Evolutionary conservation across 2,797 vertebrate species (phyloP).

Genomic region (Nyctibius grandis): DNA sequence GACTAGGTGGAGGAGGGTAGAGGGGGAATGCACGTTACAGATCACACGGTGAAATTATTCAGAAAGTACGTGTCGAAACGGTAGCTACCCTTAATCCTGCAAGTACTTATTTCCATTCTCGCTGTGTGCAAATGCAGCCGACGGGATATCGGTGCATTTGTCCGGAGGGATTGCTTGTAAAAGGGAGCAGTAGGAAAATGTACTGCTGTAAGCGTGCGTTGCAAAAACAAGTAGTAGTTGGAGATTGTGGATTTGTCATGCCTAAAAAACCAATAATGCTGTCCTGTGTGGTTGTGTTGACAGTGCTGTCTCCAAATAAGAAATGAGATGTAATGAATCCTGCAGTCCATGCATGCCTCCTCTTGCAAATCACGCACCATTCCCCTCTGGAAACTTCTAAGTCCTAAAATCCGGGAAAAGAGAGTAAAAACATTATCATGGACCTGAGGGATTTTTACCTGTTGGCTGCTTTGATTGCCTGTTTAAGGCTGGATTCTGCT

Average conservation of each 20-base stretch:
- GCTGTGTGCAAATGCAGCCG: conserved; percentile 40
- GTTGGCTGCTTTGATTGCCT: conserved; percentile 93
- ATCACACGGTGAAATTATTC: conserved; percentile 54
- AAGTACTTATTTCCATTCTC: conserved; percentile 64
- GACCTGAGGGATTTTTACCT: conserved; percentile 99
- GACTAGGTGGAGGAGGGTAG: conserved; percentile 48
- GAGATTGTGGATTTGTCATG: conserved; percentile 50
- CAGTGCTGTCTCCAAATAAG: conserved; percentile 85
- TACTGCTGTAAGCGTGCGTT: conserved; percentile 56
- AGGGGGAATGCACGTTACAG: conserved; percentile 43
- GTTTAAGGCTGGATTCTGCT: conserved; percentile 95
- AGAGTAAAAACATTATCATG: conserved; percentile 87
- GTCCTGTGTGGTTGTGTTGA: conserved; percentile 89
- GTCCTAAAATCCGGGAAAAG: conserved; percentile 80
- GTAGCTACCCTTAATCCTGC: conserved; percentile 60
- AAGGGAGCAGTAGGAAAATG: conserved; percentile 35
- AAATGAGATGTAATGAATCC: conserved; percentile 83
- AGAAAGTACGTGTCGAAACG: conserved; percentile 50
- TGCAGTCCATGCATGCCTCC: conserved; percentile 80
- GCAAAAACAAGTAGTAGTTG: conserved; percentile 61
- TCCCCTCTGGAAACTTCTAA: conserved; percentile 75
- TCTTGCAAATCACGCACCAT: conserved; percentile 74
- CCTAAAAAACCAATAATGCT: conserved; percentile 75
- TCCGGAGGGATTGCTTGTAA: conserved; percentile 54
- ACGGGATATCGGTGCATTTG: conserved; percentile 53